Conservation (phyloP, 2,888 invertebrate genomes). For the Plebejus melissa region DNA sequence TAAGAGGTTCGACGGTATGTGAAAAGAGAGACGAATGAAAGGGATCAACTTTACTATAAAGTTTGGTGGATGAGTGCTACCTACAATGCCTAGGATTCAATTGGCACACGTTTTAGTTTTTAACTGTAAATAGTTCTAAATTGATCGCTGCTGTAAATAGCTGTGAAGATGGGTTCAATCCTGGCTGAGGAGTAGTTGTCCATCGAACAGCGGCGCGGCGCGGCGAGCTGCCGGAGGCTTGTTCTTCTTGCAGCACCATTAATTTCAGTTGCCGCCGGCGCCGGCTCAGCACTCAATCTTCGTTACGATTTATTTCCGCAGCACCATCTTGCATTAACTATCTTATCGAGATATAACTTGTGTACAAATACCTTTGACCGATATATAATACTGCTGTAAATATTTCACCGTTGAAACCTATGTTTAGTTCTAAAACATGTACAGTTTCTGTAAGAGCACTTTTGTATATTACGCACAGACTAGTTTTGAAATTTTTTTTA, state of each 20-base stretch:
- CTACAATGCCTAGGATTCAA: constrained; percentile 78
- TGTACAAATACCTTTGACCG: constrained; percentile 71
- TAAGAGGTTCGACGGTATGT: constrained; percentile 48
- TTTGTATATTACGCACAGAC: constrained; percentile 78
- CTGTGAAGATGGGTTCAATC: constrained; percentile 70
- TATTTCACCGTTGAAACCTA: constrained; percentile 76
- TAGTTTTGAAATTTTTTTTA: constrained; percentile 76
- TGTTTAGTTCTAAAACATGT: constrained; percentile 81
- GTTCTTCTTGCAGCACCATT: constrained; percentile 86
- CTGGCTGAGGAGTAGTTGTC: constrained; percentile 78
- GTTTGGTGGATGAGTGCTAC: constrained; percentile 79
- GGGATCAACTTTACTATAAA: constrained; percentile 70
- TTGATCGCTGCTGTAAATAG: constrained; percentile 74
- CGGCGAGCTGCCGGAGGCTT: constrained; percentile 58
- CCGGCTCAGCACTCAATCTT: constrained; percentile 74
- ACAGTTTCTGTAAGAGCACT: constrained; percentile 79
- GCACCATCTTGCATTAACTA: constrained; percentile 78
- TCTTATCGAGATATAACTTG: constrained; percentile 73
- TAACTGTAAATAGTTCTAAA: constrained; percentile 78
- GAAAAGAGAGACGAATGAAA: constrained; percentile 69
- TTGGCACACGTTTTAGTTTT: constrained; percentile 76
- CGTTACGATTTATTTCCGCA: constrained; percentile 78
- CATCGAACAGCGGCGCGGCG: constrained; percentile 48
- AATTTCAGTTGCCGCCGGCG: constrained; percentile 83
- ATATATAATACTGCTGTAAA: constrained; percentile 76